phyloP scores from a whole-genome alignment of 1,140 invertebrate species.

The Dreissena polymorpha region DNA sequence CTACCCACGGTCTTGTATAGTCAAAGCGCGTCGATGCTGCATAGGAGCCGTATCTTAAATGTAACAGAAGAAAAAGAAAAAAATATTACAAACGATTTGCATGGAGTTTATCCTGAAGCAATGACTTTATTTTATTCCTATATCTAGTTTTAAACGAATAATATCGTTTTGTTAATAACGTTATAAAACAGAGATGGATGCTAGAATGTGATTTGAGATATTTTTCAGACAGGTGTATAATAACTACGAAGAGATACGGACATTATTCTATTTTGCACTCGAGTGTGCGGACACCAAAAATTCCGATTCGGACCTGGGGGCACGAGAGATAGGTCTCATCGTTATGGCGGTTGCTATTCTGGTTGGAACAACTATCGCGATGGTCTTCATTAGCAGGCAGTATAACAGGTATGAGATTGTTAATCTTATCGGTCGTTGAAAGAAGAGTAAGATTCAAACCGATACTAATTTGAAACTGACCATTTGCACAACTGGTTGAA shows the following conservation, averaged over 20 bases:
- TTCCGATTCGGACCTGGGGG: background rate
- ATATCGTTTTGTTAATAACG: background rate
- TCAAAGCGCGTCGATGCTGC: too few relatives aligned
- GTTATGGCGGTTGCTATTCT: conserved; percentile 47
- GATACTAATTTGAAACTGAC: too few relatives aligned
- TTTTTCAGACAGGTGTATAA: conserved; percentile 9
- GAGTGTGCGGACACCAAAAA: background rate
- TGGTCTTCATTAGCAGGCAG: conserved; percentile 32
- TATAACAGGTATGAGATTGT: conserved; percentile 46
- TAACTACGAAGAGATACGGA: conserved; percentile 33
- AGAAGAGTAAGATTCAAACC: too few relatives aligned
- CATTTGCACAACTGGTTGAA: too few relatives aligned
- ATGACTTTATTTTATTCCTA: background rate
- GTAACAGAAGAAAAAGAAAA: background rate
- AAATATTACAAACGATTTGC: background rate
- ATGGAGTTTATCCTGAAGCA: background rate
- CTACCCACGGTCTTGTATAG: too few relatives aligned
- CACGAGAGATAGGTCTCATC: conserved; percentile 38
- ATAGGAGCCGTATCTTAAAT: too few relatives aligned
- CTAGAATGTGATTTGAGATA: background rate
- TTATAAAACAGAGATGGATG: background rate
- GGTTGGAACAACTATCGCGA: conserved; percentile 27
- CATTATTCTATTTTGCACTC: conserved; percentile 2
- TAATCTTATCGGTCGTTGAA: too few relatives aligned
- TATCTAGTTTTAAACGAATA: background rate